Base-by-base conservation (phyloP, 2,888 invertebrate genomes). In the Xanthia togata region DNA sequence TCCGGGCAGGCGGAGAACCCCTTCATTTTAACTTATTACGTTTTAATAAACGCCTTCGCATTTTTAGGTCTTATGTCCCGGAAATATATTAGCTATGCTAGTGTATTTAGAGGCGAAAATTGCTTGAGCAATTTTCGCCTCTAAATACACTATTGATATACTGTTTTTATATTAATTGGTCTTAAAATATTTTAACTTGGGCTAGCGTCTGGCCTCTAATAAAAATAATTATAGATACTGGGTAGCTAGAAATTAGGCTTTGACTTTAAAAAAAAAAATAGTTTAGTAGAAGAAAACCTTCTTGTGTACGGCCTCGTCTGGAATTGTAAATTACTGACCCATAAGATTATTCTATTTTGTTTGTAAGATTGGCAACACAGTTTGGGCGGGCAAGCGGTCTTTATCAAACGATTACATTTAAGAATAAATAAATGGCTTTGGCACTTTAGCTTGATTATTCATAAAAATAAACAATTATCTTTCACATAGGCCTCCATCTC, bases 11-110 rank as follows among this genome's bases (percentile, higher is more conserved):
- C 78, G 65, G 86, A 86, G 86, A 89, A 89, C 89, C 89, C 91
- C 91, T 91, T 91, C 91, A 89, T 93, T 92, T 91, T 88, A 89
- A 89, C 91, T 92, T 93, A 92, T 92, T 91, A 91, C 90, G 87
- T 89, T 93, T 92, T 92, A 92, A 92, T 93, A 93, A 91, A 89
- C 88, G 91, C 87, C 77, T 84, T 86, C 35, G 26, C 26, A 74
- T 78, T 83, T 55, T 69, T 60, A 65, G 38, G 47, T 73, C 53
- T 73, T 64, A 68, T 72, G n/a, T 80, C 35, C 59, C 14, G 71
- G 72, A 73, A 77, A 71, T 57, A 55, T 72, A 50, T 69, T 38
- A 47, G 55, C 20, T 65, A 59, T 69, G 23, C 12, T 14, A 55
- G 14, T 41, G n/a, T 78, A 47, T 59, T 50, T 44, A 26, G 14